Conservation (phyloP, 1,140 invertebrate species). For the Coenobita brevimanus region DNA sequence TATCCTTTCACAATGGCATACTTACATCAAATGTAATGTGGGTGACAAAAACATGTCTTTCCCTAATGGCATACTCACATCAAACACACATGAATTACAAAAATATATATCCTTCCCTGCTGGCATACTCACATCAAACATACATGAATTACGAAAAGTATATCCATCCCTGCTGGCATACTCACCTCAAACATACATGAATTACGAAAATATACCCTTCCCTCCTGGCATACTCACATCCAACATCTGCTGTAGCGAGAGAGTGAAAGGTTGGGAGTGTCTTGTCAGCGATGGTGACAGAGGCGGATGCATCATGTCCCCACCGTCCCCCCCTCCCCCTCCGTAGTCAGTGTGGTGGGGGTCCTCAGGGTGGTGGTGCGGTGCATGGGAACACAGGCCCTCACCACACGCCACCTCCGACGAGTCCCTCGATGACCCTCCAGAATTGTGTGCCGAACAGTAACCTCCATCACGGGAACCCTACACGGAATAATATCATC, state of each 20-base stretch:
- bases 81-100: too few species aligned
- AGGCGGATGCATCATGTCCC: conserved; percentile 20
- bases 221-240: conserved; percentile 70
- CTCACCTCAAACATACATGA: not conserved
- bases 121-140: too few species aligned
- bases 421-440: conserved; percentile 86
- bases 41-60: too few species aligned
- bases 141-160: too few species aligned
- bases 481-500: conserved; percentile 30
- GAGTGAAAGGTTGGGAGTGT: conserved; percentile 43
- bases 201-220: not conserved
- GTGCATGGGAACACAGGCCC: conserved; percentile 55
- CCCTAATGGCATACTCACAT: too few species aligned
- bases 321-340: not conserved
- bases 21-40: not conserved
- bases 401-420: conserved; percentile 76
- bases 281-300: conserved; percentile 30
- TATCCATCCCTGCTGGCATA: not conserved
- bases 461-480: conserved; percentile 63
- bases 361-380: conserved; percentile 13
- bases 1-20: not conserved
- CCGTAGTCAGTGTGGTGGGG: conserved; percentile 15
- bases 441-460: conserved; percentile 76
- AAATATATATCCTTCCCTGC: not conserved
- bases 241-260: conserved; percentile 73